phyloP scores from a whole-genome alignment of 2,888 invertebrate genomes.

The Aquatica leii region DNA sequence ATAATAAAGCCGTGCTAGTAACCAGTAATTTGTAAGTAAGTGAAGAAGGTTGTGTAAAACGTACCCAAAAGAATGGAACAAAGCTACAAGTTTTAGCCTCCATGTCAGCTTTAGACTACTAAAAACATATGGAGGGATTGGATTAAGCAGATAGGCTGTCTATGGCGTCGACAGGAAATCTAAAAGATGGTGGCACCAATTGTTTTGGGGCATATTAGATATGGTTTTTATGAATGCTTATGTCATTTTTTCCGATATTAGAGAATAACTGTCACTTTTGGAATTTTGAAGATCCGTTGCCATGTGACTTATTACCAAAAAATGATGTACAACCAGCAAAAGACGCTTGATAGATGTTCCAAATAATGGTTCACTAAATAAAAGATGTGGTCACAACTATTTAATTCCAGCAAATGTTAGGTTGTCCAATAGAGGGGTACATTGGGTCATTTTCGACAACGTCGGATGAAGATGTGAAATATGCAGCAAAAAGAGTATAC shows the following conservation, averaged over 20 bases:
- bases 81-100: background rate
- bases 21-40: background rate
- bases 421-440: too few species aligned
- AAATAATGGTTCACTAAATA: too few species aligned
- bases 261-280: background rate
- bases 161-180: background rate
- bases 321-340: background rate
- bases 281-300: background rate
- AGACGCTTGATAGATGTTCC: background rate
- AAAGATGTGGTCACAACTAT: too few species aligned
- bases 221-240: background rate
- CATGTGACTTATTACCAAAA: background rate
- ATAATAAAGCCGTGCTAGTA: background rate
- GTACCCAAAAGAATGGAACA: background rate
- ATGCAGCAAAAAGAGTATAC: too few species aligned
- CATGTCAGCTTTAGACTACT: background rate
- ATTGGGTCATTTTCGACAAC: too few species aligned
- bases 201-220: too few species aligned
- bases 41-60: background rate
- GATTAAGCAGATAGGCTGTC: background rate
- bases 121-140: background rate
- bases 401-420: too few species aligned
- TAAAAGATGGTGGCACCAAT: conserved; percentile 3
- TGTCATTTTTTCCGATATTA: background rate
- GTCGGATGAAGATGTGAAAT: too few species aligned